phyloP scores from a whole-genome alignment of 1,140 invertebrate genomes.

The Anagrus nilaparvatae region DNA sequence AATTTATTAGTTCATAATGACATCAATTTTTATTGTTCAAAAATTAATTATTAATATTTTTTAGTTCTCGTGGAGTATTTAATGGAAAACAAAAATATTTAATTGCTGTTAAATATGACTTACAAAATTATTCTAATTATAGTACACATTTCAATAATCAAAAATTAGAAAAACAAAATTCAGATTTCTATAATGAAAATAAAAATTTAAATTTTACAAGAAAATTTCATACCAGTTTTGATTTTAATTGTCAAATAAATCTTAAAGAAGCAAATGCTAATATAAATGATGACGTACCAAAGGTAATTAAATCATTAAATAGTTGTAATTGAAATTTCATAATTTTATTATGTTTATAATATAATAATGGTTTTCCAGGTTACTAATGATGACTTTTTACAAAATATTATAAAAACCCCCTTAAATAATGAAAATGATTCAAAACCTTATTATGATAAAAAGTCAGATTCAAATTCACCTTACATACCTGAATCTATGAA shows the following conservation, averaged over 20 bases:
- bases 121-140: background rate
- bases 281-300: background rate
- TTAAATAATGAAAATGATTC: background rate
- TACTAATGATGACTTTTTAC: background rate
- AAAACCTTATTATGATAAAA: background rate
- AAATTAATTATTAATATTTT: constrained; percentile 1
- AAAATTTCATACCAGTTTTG: background rate
- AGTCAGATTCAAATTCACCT: too few relatives aligned
- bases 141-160: background rate
- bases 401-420: too few relatives aligned
- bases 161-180: background rate
- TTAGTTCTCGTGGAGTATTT: constrained; percentile 4
- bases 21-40: background rate
- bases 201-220: background rate
- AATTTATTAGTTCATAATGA: background rate
- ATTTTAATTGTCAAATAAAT: background rate
- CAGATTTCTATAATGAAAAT: background rate
- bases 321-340: background rate
- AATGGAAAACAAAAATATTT: background rate
- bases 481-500: background rate
- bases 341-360: background rate
- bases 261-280: background rate
- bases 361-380: background rate
- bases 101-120: background rate
- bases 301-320: background rate